Evolutionary conservation across 2,113 vertebrate species (phyloP).

Genomic region (Passer domesticus): DNA sequence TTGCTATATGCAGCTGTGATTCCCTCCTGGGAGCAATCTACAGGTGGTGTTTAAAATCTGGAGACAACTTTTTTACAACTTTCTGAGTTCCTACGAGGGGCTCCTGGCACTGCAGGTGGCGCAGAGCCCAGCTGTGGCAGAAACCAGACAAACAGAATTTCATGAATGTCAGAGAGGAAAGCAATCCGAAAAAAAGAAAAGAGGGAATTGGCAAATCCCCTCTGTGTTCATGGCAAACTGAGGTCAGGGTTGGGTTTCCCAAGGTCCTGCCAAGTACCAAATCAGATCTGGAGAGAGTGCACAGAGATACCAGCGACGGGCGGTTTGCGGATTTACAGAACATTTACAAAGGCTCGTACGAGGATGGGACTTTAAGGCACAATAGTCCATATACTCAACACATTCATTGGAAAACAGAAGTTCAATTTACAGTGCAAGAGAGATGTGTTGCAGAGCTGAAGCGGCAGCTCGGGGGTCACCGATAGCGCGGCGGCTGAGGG

Average conservation of each 20-base stretch:
- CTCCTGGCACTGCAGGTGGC: neutral
- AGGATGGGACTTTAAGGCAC: constrained; percentile 65
- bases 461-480: neutral
- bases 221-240: neutral
- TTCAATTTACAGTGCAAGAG: constrained; percentile 55
- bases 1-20: constrained; percentile 19
- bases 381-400: constrained; percentile 46
- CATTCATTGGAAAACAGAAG: constrained; percentile 49
- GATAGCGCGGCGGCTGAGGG: neutral
- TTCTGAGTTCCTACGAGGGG: neutral
- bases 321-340: neutral
- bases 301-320: neutral
- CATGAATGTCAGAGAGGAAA: neutral
- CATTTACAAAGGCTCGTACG: constrained; percentile 5
- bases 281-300: neutral
- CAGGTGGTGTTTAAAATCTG: constrained; percentile 51
- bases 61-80: constrained; percentile 43
- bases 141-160: neutral
- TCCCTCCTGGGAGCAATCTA: constrained; percentile 40
- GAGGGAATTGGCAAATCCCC: neutral
- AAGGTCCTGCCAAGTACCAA: neutral
- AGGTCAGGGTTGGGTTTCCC: neutral
- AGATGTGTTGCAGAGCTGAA: neutral
- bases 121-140: neutral
- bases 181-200: neutral